Base-by-base conservation (phyloP, 1,140 invertebrate species). In the Drosophila nebulosa region DNA sequence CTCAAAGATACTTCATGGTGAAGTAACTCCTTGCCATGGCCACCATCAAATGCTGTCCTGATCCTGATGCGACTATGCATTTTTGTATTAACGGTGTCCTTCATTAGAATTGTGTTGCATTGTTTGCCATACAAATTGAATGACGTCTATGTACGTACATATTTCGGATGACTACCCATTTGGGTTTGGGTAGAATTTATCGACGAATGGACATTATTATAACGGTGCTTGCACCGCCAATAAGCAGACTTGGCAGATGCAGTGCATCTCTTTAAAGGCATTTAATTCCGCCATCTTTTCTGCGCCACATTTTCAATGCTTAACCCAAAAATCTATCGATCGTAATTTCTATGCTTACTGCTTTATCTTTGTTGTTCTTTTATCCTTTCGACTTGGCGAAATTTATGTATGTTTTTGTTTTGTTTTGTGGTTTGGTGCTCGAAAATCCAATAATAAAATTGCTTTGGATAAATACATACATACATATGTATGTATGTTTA, bases 121-220 rank as follows among this genome's bases (percentile, higher is more conserved):
- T 85, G 77, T 85, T 85, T 85, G 80, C 77, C 63, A 57, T 79
- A 80, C 70, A 85, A 85, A 85, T 85, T 85, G 86, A 80, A 85
- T 85, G 74, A 85, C 86, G 81, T 85, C 77, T 78, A 85, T 86
- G 80, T 80, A n/a, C n/a, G n/a, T n/a, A n/a, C n/a, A n/a, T n/a
- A n/a, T n/a, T n/a, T n/a, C n/a, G n/a, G n/a, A n/a, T n/a, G n/a
- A n/a, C n/a, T n/a, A n/a, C n/a, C n/a, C n/a, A n/a, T n/a, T n/a
- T n/a, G n/a, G n/a, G n/a, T n/a, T n/a, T n/a, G n/a, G n/a, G n/a
- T n/a, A n/a, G n/a, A n/a, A n/a, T n/a, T n/a, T n/a, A n/a, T n/a
- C n/a, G n/a, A n/a, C n/a, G n/a, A n/a, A n/a, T n/a, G n/a, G n/a
- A n/a, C 57, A 62, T 63, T 67, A 77, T 74, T 69, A 85, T 86